Conservation (phyloP, 2,888 invertebrate genomes). For the Sceliomorpha sp. region DNA sequence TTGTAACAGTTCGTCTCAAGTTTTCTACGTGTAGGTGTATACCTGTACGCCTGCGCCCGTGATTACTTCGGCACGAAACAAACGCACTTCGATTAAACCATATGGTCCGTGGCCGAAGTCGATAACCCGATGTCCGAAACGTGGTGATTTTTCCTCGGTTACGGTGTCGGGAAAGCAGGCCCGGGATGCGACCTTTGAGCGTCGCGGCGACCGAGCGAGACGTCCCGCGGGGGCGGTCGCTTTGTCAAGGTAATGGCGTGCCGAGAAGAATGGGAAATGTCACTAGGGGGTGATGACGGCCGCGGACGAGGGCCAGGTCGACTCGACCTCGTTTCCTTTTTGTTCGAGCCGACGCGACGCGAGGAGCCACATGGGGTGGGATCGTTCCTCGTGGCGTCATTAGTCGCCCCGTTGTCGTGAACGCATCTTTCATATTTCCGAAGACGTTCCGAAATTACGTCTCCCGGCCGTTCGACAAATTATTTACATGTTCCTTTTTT, state of each 20-base stretch:
- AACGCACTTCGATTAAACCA: conserved; percentile 29
- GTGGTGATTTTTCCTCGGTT: conserved; percentile 38
- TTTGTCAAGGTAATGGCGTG: conserved; percentile 78
- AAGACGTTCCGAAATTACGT: conserved; percentile 20
- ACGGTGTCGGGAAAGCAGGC: conserved; percentile 59
- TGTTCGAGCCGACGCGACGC: conserved; percentile 68
- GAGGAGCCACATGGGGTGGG: conserved; percentile 69
- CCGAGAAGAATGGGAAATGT: conserved; percentile 80
- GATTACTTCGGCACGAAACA: too few relatives aligned
- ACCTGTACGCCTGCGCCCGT: too few relatives aligned
- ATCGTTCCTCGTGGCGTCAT: conserved; percentile 76
- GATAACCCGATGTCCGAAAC: conserved; percentile 9
- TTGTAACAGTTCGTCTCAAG: too few relatives aligned
- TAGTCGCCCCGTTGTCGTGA: conserved; percentile 75
- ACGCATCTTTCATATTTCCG: conserved; percentile 65
- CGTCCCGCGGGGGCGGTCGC: conserved; percentile 78
- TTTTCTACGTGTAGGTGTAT: too few relatives aligned
- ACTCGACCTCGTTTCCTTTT: conserved; percentile 72
- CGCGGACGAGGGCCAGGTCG: conserved; percentile 61
- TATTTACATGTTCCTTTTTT: too few relatives aligned
- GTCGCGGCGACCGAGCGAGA: conserved; percentile 61
- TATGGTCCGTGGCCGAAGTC: conserved; percentile 12
- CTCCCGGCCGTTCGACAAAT: not conserved
- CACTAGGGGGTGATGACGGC: conserved; percentile 76
- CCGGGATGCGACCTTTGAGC: conserved; percentile 58